Conservation (phyloP, 2,797 vertebrate genomes). For the Mustela erminea region DNA sequence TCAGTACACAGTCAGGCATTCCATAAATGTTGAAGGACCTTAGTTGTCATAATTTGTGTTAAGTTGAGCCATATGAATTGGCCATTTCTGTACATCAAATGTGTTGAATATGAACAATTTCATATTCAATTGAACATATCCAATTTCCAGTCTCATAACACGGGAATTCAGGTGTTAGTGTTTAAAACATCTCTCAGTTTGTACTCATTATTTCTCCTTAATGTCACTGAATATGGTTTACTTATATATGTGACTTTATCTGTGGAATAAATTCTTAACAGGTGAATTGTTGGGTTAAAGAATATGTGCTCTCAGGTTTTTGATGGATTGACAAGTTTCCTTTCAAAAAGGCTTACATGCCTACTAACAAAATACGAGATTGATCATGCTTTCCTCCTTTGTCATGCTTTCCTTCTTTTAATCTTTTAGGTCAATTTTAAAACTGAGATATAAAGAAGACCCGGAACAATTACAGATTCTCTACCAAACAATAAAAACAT, state of each 20-base stretch:
- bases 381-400: not conserved
- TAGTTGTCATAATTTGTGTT: not conserved
- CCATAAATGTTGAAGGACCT: not conserved
- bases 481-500: not conserved
- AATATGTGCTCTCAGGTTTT: not conserved
- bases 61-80: not conserved
- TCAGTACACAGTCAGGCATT: not conserved
- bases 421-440: not conserved
- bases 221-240: not conserved
- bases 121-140: not conserved
- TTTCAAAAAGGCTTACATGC: not conserved
- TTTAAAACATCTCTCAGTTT: constrained; percentile 21
- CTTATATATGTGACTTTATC: not conserved
- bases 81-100: constrained; percentile 20
- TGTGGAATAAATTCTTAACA: constrained; percentile 12
- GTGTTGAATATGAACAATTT: constrained; percentile 43
- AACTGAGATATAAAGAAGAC: constrained; percentile 9
- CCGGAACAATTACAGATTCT: not conserved
- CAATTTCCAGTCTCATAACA: not conserved
- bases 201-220: not conserved
- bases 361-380: not conserved
- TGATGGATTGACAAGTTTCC: not conserved
- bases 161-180: not conserved
- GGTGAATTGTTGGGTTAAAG: constrained; percentile 26
- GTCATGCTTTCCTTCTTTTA: not conserved